Evolutionary conservation across 2,888 invertebrate species (phyloP).

Genomic region (Sphaerophoria rueppellii): DNA sequence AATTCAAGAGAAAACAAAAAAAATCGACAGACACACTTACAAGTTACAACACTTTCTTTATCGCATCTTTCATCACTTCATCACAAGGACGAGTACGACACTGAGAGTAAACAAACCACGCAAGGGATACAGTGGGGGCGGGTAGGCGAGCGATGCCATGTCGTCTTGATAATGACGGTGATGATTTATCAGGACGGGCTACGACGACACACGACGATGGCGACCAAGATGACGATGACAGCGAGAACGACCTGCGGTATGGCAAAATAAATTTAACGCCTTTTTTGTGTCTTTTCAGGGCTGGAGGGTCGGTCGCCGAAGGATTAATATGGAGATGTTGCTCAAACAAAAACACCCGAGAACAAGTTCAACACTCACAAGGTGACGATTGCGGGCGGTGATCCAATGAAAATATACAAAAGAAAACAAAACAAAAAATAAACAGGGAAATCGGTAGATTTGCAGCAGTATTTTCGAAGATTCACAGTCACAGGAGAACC

Average conservation of each 20-base stretch:
- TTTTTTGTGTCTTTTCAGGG: conserved; percentile 15
- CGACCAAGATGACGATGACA: neutral
- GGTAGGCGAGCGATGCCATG: conserved; percentile 46
- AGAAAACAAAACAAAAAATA: neutral
- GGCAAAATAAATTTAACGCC: conserved; percentile 40
- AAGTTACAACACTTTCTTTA: conserved; percentile 53
- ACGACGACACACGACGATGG: conserved; percentile 2
- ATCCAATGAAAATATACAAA: conserved; percentile 22
- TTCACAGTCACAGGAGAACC: conserved; percentile 23
- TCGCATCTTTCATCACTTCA: conserved; percentile 70
- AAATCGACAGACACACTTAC: neutral
- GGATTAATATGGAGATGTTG: conserved; percentile 11
- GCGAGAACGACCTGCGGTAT: neutral
- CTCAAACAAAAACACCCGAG: conserved; percentile 34
- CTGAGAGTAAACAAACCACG: too few species aligned
- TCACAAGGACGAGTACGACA: conserved; percentile 62
- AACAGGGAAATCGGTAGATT: conserved; percentile 37
- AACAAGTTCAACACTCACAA: conserved; percentile 45
- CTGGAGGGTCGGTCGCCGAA: neutral
- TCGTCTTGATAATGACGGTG: conserved; percentile 60
- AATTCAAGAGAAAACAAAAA: conserved; percentile 2
- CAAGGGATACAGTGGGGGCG: too few species aligned
- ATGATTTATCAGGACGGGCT: conserved; percentile 54
- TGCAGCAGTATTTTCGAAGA: conserved; percentile 45
- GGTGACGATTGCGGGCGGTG: conserved; percentile 35